phyloP scores from a whole-genome alignment of 2,888 invertebrate species.

The Pristionchus entomophagus region DNA sequence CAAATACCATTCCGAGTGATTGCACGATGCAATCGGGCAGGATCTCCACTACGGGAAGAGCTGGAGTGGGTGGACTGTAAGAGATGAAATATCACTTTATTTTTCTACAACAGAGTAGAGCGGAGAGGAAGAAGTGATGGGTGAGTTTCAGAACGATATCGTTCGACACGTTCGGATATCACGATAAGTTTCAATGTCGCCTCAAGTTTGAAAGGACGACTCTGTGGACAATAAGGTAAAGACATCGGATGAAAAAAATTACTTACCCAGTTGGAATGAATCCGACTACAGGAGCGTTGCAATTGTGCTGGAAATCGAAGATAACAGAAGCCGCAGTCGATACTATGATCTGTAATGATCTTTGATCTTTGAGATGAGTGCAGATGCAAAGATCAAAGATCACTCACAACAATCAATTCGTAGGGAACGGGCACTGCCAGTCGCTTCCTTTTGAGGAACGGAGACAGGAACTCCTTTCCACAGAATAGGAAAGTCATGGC shows the following conservation, averaged over 20 bases:
- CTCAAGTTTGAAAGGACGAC: too few relatives aligned
- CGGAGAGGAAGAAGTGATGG: too few relatives aligned
- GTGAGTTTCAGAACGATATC: too few relatives aligned
- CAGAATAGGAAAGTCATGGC: constrained; percentile 51
- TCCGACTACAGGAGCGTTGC: constrained; percentile 76
- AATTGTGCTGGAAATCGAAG: constrained; percentile 71
- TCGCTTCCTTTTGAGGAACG: constrained; percentile 48
- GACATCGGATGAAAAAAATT: too few relatives aligned
- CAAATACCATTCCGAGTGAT: constrained; percentile 75
- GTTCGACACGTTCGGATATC: too few relatives aligned
- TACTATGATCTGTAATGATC: constrained; percentile 74
- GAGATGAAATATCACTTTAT: not conserved
- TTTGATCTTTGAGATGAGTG: not conserved
- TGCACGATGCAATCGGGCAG: constrained; percentile 78
- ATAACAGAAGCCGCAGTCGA: constrained; percentile 76
- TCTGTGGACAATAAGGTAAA: too few relatives aligned
- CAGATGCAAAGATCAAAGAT: not conserved
- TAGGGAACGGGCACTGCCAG: constrained; percentile 54
- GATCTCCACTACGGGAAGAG: constrained; percentile 65
- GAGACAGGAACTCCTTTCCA: constrained; percentile 53
- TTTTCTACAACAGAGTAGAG: too few relatives aligned
- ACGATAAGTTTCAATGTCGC: too few relatives aligned
- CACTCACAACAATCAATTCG: constrained; percentile 55
- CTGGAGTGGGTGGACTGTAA: constrained; percentile 68
- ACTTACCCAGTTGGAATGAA: constrained; percentile 76